Base-by-base conservation (phyloP, 1,140 invertebrate genomes). In the Aphaenogaster floridana region DNA sequence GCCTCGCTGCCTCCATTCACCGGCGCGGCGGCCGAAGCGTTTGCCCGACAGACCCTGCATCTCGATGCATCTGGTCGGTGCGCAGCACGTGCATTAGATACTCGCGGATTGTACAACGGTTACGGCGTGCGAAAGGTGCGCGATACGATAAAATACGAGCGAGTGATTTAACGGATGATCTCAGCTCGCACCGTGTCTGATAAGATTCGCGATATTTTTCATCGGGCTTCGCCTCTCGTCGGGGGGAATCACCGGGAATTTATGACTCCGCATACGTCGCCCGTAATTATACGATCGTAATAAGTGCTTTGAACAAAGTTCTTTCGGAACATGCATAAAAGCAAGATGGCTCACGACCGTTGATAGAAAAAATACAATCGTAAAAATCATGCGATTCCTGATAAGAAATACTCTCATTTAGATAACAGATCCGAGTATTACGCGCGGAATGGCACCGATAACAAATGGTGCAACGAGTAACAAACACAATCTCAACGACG, bases 81-180 rank as follows among this genome's bases (percentile, higher is more conserved):
- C 66, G 63, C 76, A 86, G 78, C 88, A 86, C 64, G 88, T 89
- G 89, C 84, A 89, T 90, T 87, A 90, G 88, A 86, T 74, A 52
- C 81, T 69, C 59, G 78, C 59, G 81, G 76, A 88, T 86, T 63
- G 68, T 72, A 80, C 78, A 57, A 57, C 71, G 34, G 71, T 74
- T 74, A 88, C 64, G 54, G 78, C 52, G 68, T 52, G 69, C 83
- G 45, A 85, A 85, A 85, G 69, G 81, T 85, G 59, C 50, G 74
- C 74, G 72, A 59, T 78, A 59, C 76, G 86, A 81, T 87, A 81
- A 87, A 87, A 77, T 76, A 83, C 89, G 89, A 85, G 61, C 86
- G 45, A 39, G 50, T 50, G 69, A 90, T 88, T 81, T 90, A 90
- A 90, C 88, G 89, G 86, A 90, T 90, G 89, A 90, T 90, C 88